Percentiles rank a stretch among this genome's conserved stretches.
These are phyloP conservation scores for Pentamera pediparva DNA, from an alignment of 53 echinoderm and acorn worm genomes.

Conservation along the genomic window DNA sequence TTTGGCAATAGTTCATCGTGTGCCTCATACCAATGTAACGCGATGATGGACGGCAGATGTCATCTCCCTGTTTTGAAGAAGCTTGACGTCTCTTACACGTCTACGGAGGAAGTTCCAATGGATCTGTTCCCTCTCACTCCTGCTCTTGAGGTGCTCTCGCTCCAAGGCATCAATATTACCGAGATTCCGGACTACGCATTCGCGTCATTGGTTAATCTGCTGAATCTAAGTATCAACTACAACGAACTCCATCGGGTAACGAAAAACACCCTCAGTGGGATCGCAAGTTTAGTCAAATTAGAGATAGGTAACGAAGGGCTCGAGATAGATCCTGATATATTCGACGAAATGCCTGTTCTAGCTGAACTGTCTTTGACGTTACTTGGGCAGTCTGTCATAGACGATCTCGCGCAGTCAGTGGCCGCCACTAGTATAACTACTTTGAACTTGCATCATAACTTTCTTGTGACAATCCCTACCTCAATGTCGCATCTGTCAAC, in stretches of 20 bases:
- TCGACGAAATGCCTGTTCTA: constrained; percentile 3
- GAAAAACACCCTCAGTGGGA: background rate
- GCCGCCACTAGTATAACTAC: background rate
- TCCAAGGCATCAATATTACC: background rate
- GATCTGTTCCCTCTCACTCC: background rate
- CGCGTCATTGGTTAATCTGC: background rate
- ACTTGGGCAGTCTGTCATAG: constrained; percentile 10
- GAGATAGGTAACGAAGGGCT: constrained; percentile 5
- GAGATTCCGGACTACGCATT: background rate
- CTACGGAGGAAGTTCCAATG: background rate
- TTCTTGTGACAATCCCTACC: background rate
- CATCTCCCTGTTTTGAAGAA: background rate
- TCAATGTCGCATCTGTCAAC: constrained; percentile 14
- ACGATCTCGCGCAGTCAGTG: background rate
- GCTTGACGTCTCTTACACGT: constrained; percentile 8
- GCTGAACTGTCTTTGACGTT: constrained; percentile 11
- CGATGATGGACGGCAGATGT: background rate
- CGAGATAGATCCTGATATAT: background rate
- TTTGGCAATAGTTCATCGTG: constrained; percentile 4
- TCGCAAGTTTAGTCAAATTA: background rate
- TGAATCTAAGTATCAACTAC: background rate
- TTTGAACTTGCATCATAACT: constrained; percentile 11
- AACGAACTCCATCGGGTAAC: background rate
- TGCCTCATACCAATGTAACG: background rate
- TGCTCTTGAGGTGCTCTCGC: background rate